Percentiles rank a stretch among this genome's conserved stretches.
Evolutionary conservation across 2,113 vertebrate species (phyloP).

Genomic region (Azemiops feae): DNA sequence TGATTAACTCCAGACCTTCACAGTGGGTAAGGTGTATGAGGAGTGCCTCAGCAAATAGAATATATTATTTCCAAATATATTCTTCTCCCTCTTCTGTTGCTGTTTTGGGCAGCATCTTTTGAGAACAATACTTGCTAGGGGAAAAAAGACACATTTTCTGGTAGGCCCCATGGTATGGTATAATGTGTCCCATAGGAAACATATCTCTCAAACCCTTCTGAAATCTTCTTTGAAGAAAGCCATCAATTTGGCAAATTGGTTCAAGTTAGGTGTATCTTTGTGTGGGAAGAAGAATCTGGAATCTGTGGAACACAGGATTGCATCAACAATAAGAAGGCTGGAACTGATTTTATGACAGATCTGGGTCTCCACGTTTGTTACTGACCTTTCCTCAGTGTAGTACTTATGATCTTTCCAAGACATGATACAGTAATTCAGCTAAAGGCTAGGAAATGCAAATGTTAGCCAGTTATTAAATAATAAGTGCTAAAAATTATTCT

Average conservation of each 20-base stretch:
- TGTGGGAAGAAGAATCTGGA: neutral
- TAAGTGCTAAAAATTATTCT: neutral
- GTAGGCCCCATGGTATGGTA: constrained; percentile 6
- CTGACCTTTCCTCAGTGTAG: neutral
- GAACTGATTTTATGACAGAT: neutral
- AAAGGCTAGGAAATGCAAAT: neutral
- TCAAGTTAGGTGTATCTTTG: accelerated
- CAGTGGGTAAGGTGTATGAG: constrained; percentile 10
- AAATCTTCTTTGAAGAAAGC: constrained; percentile 35
- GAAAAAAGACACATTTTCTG: constrained; percentile 34
- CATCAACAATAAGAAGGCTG: neutral
- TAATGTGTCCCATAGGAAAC: constrained; percentile 37
- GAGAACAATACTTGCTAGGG: neutral
- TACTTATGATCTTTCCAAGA: neutral
- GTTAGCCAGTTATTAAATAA: neutral
- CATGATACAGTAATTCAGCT: neutral
- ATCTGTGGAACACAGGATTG: neutral
- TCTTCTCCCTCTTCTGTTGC: constrained; percentile 28
- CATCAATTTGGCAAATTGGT: neutral
- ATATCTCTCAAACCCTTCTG: constrained; percentile 15
- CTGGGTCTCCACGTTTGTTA: neutral
- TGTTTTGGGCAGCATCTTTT: constrained; percentile 26
- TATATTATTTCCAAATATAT: constrained; percentile 66
- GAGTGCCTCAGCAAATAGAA: constrained; percentile 55
- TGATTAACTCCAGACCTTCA: constrained; percentile 66